Conservation (phyloP, 1,140 invertebrate genomes). For the Microplitis demolitor region DNA sequence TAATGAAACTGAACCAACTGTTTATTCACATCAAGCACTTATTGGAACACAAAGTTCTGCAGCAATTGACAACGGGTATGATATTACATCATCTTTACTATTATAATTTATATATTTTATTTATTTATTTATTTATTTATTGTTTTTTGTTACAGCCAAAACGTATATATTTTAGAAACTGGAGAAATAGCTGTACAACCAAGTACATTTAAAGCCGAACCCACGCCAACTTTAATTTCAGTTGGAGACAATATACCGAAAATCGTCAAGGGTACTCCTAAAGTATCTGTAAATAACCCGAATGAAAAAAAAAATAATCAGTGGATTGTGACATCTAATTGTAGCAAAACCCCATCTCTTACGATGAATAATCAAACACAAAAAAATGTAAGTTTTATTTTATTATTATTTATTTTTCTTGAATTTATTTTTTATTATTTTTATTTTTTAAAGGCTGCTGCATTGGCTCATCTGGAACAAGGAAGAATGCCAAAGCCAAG, state of each 20-base stretch:
- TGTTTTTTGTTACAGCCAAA: slow-evolving; percentile 50
- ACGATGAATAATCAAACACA: slow-evolving; percentile 5
- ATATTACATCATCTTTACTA: background rate
- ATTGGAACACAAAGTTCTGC: slow-evolving; percentile 44
- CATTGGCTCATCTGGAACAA: background rate
- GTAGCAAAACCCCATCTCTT: slow-evolving; percentile 9
- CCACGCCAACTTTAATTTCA: slow-evolving; percentile 37
- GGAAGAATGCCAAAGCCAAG: background rate
- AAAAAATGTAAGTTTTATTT: slow-evolving; percentile 7
- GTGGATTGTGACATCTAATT: slow-evolving; percentile 44
- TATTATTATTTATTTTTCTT: background rate
- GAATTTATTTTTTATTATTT: background rate
- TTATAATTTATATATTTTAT: background rate
- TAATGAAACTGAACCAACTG: slow-evolving; percentile 39
- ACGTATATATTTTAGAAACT: slow-evolving; percentile 55
- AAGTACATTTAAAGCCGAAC: slow-evolving; percentile 39
- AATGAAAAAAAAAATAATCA: slow-evolving; percentile 46
- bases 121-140: background rate
- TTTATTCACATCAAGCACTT: slow-evolving; percentile 48
- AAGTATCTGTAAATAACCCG: background rate
- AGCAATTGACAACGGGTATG: slow-evolving; percentile 55
- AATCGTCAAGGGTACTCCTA: background rate
- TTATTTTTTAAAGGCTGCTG: background rate
- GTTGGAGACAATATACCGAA: slow-evolving; percentile 29
- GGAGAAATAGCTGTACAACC: slow-evolving; percentile 39